phyloP scores from a whole-genome alignment of 2,113 vertebrate genomes.

The Brachypteracias leptosomus region DNA sequence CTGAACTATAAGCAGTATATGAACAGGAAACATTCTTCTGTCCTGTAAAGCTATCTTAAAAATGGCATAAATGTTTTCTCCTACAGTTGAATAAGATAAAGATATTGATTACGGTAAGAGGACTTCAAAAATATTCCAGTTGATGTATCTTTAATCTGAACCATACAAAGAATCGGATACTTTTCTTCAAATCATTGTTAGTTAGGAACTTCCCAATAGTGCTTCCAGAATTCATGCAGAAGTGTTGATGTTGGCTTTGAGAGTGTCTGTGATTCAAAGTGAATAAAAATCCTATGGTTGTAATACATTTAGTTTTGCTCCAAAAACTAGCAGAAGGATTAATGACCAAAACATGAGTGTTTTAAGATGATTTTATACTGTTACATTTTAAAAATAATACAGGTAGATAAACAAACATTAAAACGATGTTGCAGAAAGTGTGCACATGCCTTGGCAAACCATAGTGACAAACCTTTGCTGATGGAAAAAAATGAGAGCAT shows the following conservation, averaged over 20 bases:
- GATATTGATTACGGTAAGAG: neutral
- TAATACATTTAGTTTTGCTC: neutral
- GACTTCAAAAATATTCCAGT: neutral
- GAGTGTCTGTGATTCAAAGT: neutral
- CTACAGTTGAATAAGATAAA: neutral
- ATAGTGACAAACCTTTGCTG: neutral
- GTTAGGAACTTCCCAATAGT: too few relatives aligned
- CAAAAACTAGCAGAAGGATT: neutral
- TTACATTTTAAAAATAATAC: neutral
- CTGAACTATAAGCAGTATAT: neutral
- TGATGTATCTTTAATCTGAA: neutral
- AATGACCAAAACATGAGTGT: neutral
- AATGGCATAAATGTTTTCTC: neutral
- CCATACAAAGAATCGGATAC: accelerated
- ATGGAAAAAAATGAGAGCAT: neutral
- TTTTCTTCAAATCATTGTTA: neutral
- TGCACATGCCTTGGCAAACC: neutral
- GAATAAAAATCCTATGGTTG: neutral
- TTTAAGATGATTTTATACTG: neutral
- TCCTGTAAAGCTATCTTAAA: neutral
- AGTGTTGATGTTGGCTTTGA: neutral
- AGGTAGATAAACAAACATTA: accelerated
- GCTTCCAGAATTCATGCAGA: neutral
- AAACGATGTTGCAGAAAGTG: neutral
- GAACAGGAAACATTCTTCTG: neutral